Conservation (phyloP, 2,797 vertebrate genomes). For the Pangasius larnaudii region DNA sequence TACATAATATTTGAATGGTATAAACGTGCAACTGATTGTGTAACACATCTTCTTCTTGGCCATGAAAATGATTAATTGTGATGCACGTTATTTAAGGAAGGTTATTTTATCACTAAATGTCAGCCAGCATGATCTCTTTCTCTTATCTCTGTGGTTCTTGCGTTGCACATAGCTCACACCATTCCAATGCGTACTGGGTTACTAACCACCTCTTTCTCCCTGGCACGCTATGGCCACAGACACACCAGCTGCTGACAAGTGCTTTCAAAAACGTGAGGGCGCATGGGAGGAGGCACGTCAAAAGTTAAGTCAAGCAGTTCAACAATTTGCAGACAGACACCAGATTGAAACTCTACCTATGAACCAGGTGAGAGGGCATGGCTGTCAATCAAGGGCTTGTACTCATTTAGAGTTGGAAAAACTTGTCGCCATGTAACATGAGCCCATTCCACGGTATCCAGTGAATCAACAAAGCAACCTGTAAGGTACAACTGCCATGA, state of each 20-base stretch:
- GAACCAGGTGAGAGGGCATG: too few species aligned
- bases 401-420: not conserved
- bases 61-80: not conserved
- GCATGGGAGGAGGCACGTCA: not conserved
- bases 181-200: not conserved
- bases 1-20: not conserved
- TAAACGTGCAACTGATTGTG: not conserved
- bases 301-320: not conserved
- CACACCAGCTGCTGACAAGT: not conserved
- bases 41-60: not conserved
- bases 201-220: not conserved
- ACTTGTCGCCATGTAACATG: not conserved
- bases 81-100: not conserved
- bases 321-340: not conserved
- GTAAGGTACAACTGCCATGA: not conserved
- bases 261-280: not conserved
- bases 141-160: constrained; percentile 11
- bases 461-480: not conserved
- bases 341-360: not conserved
- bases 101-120: not conserved
- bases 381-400: not conserved
- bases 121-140: not conserved
- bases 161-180: not conserved
- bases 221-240: not conserved
- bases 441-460: not conserved